phyloP scores from a whole-genome alignment of 1,140 invertebrate species.

The Phymorhynchus buccinoides region DNA sequence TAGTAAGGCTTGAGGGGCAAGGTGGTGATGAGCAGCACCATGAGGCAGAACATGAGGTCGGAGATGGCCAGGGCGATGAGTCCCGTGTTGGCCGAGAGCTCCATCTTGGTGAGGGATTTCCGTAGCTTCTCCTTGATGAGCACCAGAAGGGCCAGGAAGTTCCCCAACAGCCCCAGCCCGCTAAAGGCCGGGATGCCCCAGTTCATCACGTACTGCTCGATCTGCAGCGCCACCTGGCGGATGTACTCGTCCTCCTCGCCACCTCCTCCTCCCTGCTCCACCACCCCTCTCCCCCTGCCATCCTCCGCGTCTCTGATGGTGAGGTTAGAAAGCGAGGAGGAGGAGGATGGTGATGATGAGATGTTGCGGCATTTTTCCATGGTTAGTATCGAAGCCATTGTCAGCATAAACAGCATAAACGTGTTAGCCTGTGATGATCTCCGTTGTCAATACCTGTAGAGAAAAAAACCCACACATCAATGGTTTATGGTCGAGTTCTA shows the following conservation, averaged over 20 bases:
- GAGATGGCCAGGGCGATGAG: constrained; percentile 69
- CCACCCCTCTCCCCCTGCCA: constrained; percentile 14
- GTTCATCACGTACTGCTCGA: constrained; percentile 62
- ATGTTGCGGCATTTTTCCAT: neutral
- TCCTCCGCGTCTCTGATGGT: no score
- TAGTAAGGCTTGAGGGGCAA: constrained; percentile 55
- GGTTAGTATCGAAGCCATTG: neutral
- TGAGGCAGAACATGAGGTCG: constrained; percentile 70
- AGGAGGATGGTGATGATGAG: neutral
- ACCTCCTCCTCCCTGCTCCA: neutral
- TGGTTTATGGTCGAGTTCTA: no score
- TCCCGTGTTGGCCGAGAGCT: constrained; percentile 69
- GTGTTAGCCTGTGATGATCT: no score
- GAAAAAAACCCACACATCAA: no score
- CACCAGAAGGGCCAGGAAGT: constrained; percentile 68
- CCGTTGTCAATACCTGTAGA: no score
- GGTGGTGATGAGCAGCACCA: constrained; percentile 63
- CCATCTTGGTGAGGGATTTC: constrained; percentile 65
- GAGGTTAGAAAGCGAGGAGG: neutral
- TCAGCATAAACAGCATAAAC: no score
- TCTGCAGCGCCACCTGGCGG: constrained; percentile 40
- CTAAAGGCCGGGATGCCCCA: constrained; percentile 62
- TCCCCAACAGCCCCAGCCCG: constrained; percentile 64
- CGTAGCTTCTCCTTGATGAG: constrained; percentile 67
- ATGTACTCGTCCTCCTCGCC: constrained; percentile 34